A percentile compares a stretch with the other conserved stretches of the same genome.
Conservation (phyloP, 2,797 vertebrate genomes). For the Typhlichthys subterraneus region DNA sequence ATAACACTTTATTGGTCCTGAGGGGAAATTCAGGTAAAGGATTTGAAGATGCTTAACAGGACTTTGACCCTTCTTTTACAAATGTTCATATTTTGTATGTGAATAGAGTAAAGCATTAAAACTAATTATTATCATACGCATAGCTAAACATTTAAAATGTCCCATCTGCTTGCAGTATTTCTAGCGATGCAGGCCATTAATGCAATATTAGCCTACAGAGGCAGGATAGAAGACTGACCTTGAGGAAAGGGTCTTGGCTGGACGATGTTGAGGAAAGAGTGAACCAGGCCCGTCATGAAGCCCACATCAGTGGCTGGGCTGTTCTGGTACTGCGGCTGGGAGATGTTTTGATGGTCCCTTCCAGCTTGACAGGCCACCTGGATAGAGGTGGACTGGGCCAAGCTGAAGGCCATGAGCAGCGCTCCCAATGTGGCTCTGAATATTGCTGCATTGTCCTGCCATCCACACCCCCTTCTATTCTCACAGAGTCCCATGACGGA, state of each 20-base stretch:
- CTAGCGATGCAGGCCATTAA: neutral
- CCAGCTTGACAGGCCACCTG: conserved; percentile 40
- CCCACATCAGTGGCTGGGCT: conserved; percentile 13
- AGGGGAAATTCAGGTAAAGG: too few relatives aligned
- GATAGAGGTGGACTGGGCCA: conserved; percentile 23
- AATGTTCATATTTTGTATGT: too few relatives aligned
- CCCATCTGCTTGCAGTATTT: too few relatives aligned
- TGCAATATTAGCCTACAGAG: neutral
- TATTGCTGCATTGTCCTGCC: neutral
- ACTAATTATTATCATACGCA: too few relatives aligned
- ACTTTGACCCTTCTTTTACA: too few relatives aligned
- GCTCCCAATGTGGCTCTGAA: conserved; percentile 26
- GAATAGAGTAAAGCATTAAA: too few relatives aligned
- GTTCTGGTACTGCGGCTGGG: conserved; percentile 51
- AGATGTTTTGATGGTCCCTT: conserved; percentile 39
- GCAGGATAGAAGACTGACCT: conserved; percentile 69
- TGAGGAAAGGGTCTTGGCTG: conserved; percentile 81
- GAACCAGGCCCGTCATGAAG: conserved; percentile 72
- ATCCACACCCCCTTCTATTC: conserved; percentile 12
- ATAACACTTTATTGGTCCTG: too few relatives aligned
- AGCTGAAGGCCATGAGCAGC: conserved; percentile 50
- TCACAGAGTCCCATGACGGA: conserved; percentile 28
- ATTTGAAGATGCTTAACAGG: too few relatives aligned
- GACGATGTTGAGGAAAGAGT: conserved; percentile 81
- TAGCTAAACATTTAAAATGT: too few relatives aligned